Evolutionary conservation across 2,888 invertebrate genomes (phyloP).

Genomic region (Cantharis nigra): DNA sequence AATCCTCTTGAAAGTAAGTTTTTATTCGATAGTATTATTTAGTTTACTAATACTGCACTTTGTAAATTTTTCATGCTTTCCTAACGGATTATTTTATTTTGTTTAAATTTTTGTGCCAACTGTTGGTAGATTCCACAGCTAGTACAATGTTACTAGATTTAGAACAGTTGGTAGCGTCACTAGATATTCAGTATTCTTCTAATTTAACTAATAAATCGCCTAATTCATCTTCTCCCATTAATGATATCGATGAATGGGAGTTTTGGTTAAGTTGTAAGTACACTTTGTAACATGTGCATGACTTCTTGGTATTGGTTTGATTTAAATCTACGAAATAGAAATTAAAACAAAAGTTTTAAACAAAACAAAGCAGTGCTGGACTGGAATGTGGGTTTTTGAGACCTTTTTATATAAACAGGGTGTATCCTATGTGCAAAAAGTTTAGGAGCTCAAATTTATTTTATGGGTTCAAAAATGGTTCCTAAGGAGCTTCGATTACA

Average conservation of each 20-base stretch:
- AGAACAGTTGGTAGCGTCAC: conserved; percentile 58
- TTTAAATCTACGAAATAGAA: not conserved
- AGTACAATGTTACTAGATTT: conserved; percentile 60
- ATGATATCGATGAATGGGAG: conserved; percentile 50
- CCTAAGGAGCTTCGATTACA: no score
- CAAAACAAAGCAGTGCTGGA: not conserved
- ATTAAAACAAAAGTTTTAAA: not conserved
- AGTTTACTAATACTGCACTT: conserved; percentile 9
- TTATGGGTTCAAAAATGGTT: no score
- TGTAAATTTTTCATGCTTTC: conserved; percentile 26
- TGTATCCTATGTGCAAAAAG: no score
- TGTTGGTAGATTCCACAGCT: conserved; percentile 50
- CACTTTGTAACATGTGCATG: not conserved
- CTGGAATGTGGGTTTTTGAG: not conserved
- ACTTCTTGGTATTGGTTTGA: not conserved
- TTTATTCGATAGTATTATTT: conserved; percentile 8
- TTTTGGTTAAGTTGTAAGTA: conserved; percentile 54
- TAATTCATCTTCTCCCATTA: conserved; percentile 37
- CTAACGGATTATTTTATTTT: conserved; percentile 15
- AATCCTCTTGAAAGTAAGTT: conserved; percentile 73
- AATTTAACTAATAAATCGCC: conserved; percentile 16
- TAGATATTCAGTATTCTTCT: conserved; percentile 42
- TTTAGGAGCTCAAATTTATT: no score
- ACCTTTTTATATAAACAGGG: no score
- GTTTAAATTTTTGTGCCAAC: conserved; percentile 19